phyloP scores from a whole-genome alignment of 2,797 vertebrate species.

The Centropyge bicolor region DNA sequence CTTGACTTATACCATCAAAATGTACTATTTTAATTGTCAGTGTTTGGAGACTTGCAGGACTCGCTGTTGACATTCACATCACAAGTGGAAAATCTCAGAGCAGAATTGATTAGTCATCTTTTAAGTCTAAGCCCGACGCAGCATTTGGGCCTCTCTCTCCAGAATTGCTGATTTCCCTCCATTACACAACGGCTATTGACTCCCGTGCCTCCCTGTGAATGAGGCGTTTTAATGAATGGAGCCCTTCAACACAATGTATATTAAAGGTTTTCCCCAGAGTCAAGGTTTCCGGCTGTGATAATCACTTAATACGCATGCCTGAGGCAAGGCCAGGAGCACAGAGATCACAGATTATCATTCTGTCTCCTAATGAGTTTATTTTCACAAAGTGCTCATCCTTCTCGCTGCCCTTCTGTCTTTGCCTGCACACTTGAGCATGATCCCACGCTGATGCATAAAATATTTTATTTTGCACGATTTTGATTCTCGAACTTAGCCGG shows the following conservation, averaged over 20 bases:
- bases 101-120: slow-evolving; percentile 60
- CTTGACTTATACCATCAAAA: not conserved
- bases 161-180: slow-evolving; percentile 35
- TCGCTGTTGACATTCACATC: not conserved
- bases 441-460: slow-evolving; percentile 22
- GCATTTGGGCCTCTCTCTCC: slow-evolving; percentile 17
- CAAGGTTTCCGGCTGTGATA: slow-evolving; percentile 50
- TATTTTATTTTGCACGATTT: slow-evolving; percentile 15
- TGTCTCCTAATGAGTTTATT: slow-evolving; percentile 62
- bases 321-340: slow-evolving; percentile 46
- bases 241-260: slow-evolving; percentile 46
- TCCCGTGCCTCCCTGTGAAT: slow-evolving; percentile 30
- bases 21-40: not conserved
- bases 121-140: slow-evolving; percentile 19
- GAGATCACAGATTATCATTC: slow-evolving; percentile 62
- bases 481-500: slow-evolving; percentile 4
- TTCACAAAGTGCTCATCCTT: slow-evolving; percentile 44
- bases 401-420: slow-evolving; percentile 29
- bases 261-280: slow-evolving; percentile 51
- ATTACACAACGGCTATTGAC: slow-evolving; percentile 55
- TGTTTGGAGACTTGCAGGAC: not conserved
- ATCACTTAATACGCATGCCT: slow-evolving; percentile 64
- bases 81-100: slow-evolving; percentile 8
- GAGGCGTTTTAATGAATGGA: slow-evolving; percentile 63
- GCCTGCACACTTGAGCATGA: slow-evolving; percentile 21